These are phyloP conservation scores for Plebejus argus DNA, from an alignment of 2,888 invertebrate species.

Conservation along the genomic window DNA sequence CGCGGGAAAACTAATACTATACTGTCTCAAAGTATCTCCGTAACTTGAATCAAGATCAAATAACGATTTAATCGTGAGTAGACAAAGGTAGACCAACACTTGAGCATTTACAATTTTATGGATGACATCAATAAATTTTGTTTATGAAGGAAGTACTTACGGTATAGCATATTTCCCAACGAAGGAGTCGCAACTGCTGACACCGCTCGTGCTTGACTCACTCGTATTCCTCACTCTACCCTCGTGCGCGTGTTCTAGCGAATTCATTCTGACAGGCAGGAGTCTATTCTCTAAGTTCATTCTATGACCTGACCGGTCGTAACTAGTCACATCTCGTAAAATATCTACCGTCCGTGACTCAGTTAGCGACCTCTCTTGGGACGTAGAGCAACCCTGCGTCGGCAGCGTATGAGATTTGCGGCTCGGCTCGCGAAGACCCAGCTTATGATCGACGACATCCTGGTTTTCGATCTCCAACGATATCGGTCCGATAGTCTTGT, in stretches of 20 bases:
- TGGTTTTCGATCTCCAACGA: constrained; percentile 56
- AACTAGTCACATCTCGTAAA: constrained; percentile 63
- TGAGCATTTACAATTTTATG: too few relatives aligned
- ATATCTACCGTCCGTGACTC: constrained; percentile 86
- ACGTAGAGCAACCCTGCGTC: constrained; percentile 66
- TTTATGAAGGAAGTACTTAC: constrained; percentile 58
- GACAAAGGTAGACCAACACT: too few relatives aligned
- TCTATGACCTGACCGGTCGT: constrained; percentile 60
- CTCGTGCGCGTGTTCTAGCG: constrained; percentile 67
- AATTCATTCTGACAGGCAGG: constrained; percentile 65
- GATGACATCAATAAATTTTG: too few relatives aligned
- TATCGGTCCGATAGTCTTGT: constrained; percentile 50
- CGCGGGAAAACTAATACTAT: too few relatives aligned
- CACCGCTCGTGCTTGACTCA: constrained; percentile 91
- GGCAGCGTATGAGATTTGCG: constrained; percentile 82
- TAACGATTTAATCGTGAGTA: too few relatives aligned
- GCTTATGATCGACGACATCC: constrained; percentile 62
- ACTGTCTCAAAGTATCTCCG: too few relatives aligned
- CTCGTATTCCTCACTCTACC: constrained; percentile 74
- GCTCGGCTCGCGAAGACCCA: constrained; percentile 53
- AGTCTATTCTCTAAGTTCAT: constrained; percentile 57
- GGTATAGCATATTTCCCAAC: constrained; percentile 81
- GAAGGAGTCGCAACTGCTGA: constrained; percentile 90
- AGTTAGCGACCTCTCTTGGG: constrained; percentile 83
- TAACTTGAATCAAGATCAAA: too few relatives aligned